These are phyloP conservation scores for Aelia acuminata DNA, from an alignment of 2,888 invertebrate genomes.

Conservation along the genomic window DNA sequence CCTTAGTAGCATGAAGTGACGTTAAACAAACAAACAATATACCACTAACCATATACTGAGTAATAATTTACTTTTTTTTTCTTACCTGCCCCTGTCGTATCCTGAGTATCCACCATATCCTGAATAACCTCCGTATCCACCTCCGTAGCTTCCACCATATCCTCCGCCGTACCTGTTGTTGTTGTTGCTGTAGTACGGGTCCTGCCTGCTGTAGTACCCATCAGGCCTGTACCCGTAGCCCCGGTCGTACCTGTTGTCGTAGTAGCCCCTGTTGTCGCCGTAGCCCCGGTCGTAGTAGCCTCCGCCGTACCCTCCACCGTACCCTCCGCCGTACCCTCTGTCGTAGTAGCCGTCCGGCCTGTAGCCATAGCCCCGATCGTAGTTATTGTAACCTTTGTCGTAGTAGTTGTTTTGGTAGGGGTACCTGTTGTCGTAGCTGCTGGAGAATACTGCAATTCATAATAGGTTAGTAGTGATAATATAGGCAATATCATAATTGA, in stretches of 20 bases:
- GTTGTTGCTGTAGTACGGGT: conserved; percentile 40
- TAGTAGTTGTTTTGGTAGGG: conserved; percentile 18
- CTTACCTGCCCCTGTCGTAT: conserved; percentile 42
- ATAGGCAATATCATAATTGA: background rate
- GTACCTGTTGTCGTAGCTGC: conserved; percentile 52
- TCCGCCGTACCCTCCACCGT: background rate
- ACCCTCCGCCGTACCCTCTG: conserved; percentile 7
- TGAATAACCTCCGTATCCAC: background rate
- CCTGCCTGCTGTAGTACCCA: conserved; percentile 54
- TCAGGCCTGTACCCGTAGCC: conserved; percentile 54
- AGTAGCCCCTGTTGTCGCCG: conserved; percentile 31
- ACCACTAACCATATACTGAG: no score
- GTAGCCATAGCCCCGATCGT: conserved; percentile 22
- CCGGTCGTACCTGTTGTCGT: conserved; percentile 29
- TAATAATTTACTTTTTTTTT: background rate
- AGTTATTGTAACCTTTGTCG: conserved; percentile 11
- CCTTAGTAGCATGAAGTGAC: no score
- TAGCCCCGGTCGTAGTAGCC: conserved; percentile 43
- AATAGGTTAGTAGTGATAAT: background rate
- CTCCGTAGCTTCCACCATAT: background rate
- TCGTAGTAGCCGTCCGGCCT: conserved; percentile 41
- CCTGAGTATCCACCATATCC: conserved; percentile 40
- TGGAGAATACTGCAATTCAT: conserved; percentile 42
- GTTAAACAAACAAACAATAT: no score
- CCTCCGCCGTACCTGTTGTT: background rate